These are phyloP conservation scores for Machaerirhynchus nigripectus DNA, from an alignment of 2,113 vertebrate genomes.

Conservation along the genomic window DNA sequence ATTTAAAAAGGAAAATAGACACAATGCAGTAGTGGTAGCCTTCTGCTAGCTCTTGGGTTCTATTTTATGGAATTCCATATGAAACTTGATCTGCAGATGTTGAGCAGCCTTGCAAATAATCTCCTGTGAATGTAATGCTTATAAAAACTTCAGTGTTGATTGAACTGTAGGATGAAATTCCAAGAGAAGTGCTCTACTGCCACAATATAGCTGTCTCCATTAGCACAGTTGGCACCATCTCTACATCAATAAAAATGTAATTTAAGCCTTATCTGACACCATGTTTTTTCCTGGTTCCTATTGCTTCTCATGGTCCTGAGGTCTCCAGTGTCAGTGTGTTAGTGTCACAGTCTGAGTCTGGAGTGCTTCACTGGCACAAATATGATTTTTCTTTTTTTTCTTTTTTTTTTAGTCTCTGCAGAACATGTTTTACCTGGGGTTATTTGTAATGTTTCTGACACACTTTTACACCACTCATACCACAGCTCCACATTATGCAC, in stretches of 20 bases:
- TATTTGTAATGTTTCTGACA: neutral
- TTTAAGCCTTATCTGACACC: neutral
- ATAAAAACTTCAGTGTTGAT: neutral
- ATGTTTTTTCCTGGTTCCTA: neutral
- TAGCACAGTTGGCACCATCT: neutral
- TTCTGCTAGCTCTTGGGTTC: neutral
- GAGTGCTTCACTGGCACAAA: neutral
- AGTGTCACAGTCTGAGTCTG: neutral
- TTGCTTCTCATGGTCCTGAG: neutral
- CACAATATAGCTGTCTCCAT: neutral
- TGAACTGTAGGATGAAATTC: neutral
- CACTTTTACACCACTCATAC: neutral
- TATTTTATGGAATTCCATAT: neutral
- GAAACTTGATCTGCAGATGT: neutral
- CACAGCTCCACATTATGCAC: neutral
- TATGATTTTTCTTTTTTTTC: neutral
- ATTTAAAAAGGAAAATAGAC: constrained; percentile 7
- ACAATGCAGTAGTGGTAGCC: neutral
- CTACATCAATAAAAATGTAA: neutral
- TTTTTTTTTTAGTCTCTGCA: neutral
- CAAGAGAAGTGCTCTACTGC: neutral
- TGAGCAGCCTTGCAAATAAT: neutral
- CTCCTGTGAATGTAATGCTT: neutral
- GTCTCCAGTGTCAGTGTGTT: neutral
- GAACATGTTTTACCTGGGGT: neutral